Evolutionary conservation across 2,888 invertebrate species (phyloP).

Genomic region (Leptodirus hochenwartii): DNA sequence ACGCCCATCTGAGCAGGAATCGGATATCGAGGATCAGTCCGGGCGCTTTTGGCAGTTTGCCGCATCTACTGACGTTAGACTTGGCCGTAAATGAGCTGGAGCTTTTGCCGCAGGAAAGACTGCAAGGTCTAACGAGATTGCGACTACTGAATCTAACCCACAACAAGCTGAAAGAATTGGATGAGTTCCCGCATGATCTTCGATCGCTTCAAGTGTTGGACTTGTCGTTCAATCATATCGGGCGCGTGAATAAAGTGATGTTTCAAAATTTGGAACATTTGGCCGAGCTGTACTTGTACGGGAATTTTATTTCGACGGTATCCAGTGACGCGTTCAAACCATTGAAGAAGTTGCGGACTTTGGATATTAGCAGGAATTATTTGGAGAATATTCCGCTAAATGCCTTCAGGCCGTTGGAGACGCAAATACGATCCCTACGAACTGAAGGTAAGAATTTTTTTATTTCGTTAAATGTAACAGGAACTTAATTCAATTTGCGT

Average conservation of each 20-base stretch:
- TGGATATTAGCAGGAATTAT: conserved; percentile 71
- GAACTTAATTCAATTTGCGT: no score
- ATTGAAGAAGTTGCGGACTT: conserved; percentile 51
- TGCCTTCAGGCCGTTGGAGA: conserved; percentile 60
- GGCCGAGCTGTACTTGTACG: conserved; percentile 58
- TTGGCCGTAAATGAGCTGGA: conserved; percentile 69
- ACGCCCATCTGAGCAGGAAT: conserved; percentile 54
- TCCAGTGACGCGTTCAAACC: conserved; percentile 62
- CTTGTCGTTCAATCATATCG: conserved; percentile 67
- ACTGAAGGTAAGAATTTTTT: conserved; percentile 53
- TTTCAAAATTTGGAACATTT: conserved; percentile 62
- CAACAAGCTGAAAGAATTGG: conserved; percentile 63
- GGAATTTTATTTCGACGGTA: conserved; percentile 65
- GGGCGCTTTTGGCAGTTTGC: conserved; percentile 62
- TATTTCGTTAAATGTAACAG: no score
- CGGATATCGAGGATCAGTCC: conserved; percentile 64
- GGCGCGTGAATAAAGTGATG: conserved; percentile 44
- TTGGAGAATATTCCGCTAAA: conserved; percentile 63
- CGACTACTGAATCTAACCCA: conserved; percentile 65
- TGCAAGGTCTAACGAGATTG: conserved; percentile 58
- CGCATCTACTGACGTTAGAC: conserved; percentile 59
- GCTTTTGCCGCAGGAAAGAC: conserved; percentile 63
- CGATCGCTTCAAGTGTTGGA: conserved; percentile 62
- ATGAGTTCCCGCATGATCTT: conserved; percentile 64
- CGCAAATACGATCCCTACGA: conserved; percentile 57